phyloP scores from a whole-genome alignment of 1,140 invertebrate species.

The Drosophila bocki region DNA sequence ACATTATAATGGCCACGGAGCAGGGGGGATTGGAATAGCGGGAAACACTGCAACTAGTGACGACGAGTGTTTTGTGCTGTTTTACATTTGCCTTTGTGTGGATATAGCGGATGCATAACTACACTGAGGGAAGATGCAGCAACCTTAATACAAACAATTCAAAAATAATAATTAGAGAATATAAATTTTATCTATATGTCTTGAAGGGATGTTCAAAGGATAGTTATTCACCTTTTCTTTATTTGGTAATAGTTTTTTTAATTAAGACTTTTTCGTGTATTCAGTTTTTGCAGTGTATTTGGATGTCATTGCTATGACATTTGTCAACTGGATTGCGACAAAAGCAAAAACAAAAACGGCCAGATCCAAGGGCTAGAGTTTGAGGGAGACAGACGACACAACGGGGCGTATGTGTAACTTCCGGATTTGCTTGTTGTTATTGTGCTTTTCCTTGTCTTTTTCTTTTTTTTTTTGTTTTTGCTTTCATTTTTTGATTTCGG shows the following conservation, averaged over 20 bases:
- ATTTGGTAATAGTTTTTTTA: neutral
- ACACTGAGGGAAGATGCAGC: neutral
- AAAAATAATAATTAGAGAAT: neutral
- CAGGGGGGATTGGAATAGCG: neutral
- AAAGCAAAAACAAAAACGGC: slow-evolving; percentile 34
- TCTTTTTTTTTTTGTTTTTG: slow-evolving; percentile 8
- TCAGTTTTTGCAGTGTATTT: neutral
- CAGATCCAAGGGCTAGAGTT: slow-evolving; percentile 7
- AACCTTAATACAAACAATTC: neutral
- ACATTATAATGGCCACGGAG: slow-evolving; percentile 45
- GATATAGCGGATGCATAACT: slow-evolving; percentile 6
- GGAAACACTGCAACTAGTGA: slow-evolving; percentile 37
- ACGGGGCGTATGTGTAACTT: slow-evolving; percentile 80
- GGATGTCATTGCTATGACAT: slow-evolving; percentile 66
- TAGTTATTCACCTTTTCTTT: too few species aligned
- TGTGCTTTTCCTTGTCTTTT: slow-evolving; percentile 25
- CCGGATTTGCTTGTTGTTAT: slow-evolving; percentile 52
- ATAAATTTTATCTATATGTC: neutral
- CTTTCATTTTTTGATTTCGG: slow-evolving; percentile 26
- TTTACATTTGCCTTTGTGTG: slow-evolving; percentile 61
- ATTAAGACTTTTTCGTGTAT: neutral
- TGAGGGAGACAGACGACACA: slow-evolving; percentile 23
- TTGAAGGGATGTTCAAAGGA: neutral
- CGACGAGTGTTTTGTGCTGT: slow-evolving; percentile 76
- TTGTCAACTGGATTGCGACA: slow-evolving; percentile 66